Evolutionary conservation across 2,113 vertebrate genomes (phyloP), one percentile per base, ranked within the genome.

Genomic region (Chelonoidis abingdonii): DNA sequence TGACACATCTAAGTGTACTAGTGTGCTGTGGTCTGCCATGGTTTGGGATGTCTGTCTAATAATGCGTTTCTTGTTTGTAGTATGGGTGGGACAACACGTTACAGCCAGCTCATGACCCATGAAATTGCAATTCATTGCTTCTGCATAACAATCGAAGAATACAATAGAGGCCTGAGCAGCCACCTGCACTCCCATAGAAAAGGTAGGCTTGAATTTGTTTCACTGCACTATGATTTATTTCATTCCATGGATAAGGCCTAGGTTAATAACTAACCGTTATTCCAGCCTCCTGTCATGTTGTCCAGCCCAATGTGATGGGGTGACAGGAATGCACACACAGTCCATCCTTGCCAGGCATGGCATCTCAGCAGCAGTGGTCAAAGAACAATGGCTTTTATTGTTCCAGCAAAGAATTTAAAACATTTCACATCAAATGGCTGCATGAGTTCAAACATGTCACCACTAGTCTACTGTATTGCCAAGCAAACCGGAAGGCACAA

Each of bases 311-410:
- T 19, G 65, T 5, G 65, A 85, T 22, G 1, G 0, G 17, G 89
- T 24, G 29, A 41, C 25, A 75, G 91, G 78, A 84, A 83, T 92
- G 89, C 56, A 75, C 72, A 27, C 85, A n/a, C 24, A 89, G 93
- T 59, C 84, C 2, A 53, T 11, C 83, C 86, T 79, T 86, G 92
- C 97, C 93, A 93, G 85, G 78, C 53, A 1, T 76, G 88, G 94
- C 83, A 95, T 92, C 95, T 80, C 47, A 79, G 4, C 29, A 5
- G 92, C 93, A 83, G 84, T 0, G 13, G 87, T 83, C 87, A 21
- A 29, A 87, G 95, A 94, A 98, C 95, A 98, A 96, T 97, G 97
- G 91, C 38, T 92, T 93, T 88, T 83, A 96, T 89, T 97, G 96
- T 97, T 97, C 89, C 75, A 0, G 1, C 82, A 83, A 97, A 96